Base-by-base conservation (phyloP, 1,140 invertebrate genomes). In the Argopecten irradians region DNA sequence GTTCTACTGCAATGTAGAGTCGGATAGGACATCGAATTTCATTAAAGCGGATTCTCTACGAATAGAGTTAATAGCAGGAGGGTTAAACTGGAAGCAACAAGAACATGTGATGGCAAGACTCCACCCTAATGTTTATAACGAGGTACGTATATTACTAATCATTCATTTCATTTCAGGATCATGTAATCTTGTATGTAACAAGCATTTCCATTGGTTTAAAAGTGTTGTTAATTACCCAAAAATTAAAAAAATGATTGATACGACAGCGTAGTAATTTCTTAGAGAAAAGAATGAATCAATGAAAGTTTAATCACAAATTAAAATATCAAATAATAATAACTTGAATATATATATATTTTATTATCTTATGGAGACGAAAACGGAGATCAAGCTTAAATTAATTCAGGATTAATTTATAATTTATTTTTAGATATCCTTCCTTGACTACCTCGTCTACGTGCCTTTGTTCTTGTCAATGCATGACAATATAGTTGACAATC, bases 391-490 rank as follows among this genome's bases (percentile, higher is more conserved):
- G n/a, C 14, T 13, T 85, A 19, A 35, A 11, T 85, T 8, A 16
- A 39, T 83, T 19, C 82, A 14, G 14, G 32, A 33, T 13, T 11
- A 14, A 11, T 16, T 34, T 16, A 28, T 86, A 16, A 46, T 86
- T 83, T 83, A 13, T 87, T 90, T 90, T 41, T 88, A 95, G 94
- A 93, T 95, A 71, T 94, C 93, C 11, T 95, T 95, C 87, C 90
- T 95, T 33, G 94, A 95, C 89, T 95, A 94, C 86, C 88, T 95
- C n/a, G 91, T 91, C 82, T 95, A 95, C 90, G 94, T 95, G 35
- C 94, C 94, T 0, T 90, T 95, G 19, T 95, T 95, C 90, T 85
- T 95, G 88, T 95, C 94, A 32, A 93, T 94, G 92, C 94, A 95
- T 88, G 94, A 95, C 89, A 94, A 94, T 88, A 95, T 94, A 46